Evolutionary conservation across 2,797 vertebrate species (phyloP), one percentile per base, ranked within the genome.

Genomic region (Hapalemur alaotrensis): DNA sequence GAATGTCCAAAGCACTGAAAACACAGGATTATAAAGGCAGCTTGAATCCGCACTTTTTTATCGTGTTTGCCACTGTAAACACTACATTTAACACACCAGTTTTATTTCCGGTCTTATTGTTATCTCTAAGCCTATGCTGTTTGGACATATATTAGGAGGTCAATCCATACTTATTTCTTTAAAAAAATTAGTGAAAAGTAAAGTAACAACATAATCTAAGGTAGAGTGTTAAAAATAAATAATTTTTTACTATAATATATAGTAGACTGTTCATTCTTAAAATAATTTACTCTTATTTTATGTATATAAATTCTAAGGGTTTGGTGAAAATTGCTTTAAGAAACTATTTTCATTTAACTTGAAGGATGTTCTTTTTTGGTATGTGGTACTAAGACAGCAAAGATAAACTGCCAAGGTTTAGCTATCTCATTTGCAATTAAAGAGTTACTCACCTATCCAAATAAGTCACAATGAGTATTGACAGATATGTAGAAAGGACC

Each of bases 1-100:
- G 43, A 95, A 93, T 52, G n/a, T 63, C 65, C 35, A 82, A 80
- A 93, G 76, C 30, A 86, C 54, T 92, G 41, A 90, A 95, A 83
- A 91, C 54, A 84, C 6, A 43, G 54, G 41, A 95, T 90, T 89
- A 85, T 84, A 93, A 95, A 88, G 46, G 32, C 57, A 79, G 32
- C 32, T 63, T 38, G 22, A 96, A 57, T 67, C 18, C 30, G 81
- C 25, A 63, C 25, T 91, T 95, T 93, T 61, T 67, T 83, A 94
- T 50, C 11, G 3, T 57, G 11, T 67, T 94, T 89, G 50, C 30
- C 41, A 87, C 38, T 79, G 54, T 93, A 86, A 85, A 82, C 38
- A 82, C 13, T 82, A 32, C 14, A n/a, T 79, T 89, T 81, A 90
- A 72, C 46, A 91, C 6, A 38, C 15, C 3, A 43, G 38, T 82